These are phyloP conservation scores for Apteryx owenii DNA, from an alignment of 2,113 vertebrate genomes.

Conservation along the genomic window DNA sequence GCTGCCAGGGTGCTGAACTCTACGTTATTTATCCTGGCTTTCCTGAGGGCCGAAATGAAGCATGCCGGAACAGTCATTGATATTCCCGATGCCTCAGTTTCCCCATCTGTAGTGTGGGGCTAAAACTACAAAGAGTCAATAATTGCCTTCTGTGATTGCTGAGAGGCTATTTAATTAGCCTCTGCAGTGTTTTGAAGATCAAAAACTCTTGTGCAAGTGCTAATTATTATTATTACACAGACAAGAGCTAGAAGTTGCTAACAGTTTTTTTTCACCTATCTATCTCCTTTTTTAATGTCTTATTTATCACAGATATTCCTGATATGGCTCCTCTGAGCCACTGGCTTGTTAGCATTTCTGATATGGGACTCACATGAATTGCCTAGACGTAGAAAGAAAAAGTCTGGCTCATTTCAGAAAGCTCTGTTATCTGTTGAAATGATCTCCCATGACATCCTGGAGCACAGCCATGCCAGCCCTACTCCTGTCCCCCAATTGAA, in stretches of 20 bases:
- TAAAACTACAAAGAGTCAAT: slow-evolving; percentile 62
- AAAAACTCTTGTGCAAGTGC: slow-evolving; percentile 60
- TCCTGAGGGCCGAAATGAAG: not conserved
- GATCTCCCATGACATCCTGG: not conserved
- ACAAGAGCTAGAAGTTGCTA: slow-evolving; percentile 39
- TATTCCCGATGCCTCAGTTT: slow-evolving; percentile 52
- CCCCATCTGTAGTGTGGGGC: not conserved
- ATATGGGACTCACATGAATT: not conserved
- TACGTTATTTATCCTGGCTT: not conserved
- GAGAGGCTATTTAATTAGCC: slow-evolving; percentile 65
- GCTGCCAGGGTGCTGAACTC: not conserved
- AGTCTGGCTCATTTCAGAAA: not conserved
- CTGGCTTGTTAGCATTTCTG: not conserved
- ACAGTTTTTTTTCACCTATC: not conserved
- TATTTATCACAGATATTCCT: slow-evolving; percentile 57
- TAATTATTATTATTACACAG: slow-evolving; percentile 71
- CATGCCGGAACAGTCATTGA: not conserved
- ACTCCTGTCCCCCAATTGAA: not conserved
- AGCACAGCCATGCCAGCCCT: not conserved
- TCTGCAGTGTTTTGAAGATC: slow-evolving; percentile 68
- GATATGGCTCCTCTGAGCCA: not conserved
- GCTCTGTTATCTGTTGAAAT: not conserved
- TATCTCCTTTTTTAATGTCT: slow-evolving; percentile 48
- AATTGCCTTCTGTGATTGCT: slow-evolving; percentile 32
- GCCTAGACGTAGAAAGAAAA: not conserved